Base-by-base conservation (phyloP, 2,113 vertebrate species). In the Tangachromis dhanisi region DNA sequence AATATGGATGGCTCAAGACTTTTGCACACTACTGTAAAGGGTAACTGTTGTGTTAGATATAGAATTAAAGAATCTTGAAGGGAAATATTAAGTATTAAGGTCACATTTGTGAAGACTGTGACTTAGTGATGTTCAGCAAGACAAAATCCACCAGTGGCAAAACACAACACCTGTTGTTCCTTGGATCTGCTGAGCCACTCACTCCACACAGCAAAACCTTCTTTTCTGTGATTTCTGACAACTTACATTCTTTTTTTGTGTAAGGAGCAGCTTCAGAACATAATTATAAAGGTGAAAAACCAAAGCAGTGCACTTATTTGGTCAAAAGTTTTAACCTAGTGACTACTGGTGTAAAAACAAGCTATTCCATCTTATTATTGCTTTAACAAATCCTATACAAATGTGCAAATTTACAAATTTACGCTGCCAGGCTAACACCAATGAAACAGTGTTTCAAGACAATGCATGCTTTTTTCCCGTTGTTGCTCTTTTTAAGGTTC, bases 401-500 rank as follows among this genome's bases (percentile, higher is more conserved):
- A 66, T 66, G 31, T 63, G 61, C 31, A 63, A 42, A 71, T 66
- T 7, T 31, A 13, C 3, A 54, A 61, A 61, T 61, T 29, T 17
- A 29, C 1, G 3, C 16, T 33, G 14, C 59, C 16, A 33, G 59
- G 29, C 59, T 31, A 33, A 19, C 59, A 63, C 29, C 9, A n/a
- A 38, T 42, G 5, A 16, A 71, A 38, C 21, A 71, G 8, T 68
- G 61, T n/a, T 38, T 68, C 19, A 71, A 45, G 38, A 71, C n/a
- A 71, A 42, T 42, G 8, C 13, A 9, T 71, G n/a, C 2, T 16
- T 14, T 42, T 40, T 9, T 0, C 21, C 12, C 5, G 1, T 42
- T 42, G 66, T 16, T 42, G 12, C 66, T 16, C n/a, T 24, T 6
- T 76, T 76, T 29, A 17, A 26, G 21, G 9, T 45, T 47, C 1